Conservation (phyloP, 2,113 vertebrate species). For the Microcebus griseorufus region DNA sequence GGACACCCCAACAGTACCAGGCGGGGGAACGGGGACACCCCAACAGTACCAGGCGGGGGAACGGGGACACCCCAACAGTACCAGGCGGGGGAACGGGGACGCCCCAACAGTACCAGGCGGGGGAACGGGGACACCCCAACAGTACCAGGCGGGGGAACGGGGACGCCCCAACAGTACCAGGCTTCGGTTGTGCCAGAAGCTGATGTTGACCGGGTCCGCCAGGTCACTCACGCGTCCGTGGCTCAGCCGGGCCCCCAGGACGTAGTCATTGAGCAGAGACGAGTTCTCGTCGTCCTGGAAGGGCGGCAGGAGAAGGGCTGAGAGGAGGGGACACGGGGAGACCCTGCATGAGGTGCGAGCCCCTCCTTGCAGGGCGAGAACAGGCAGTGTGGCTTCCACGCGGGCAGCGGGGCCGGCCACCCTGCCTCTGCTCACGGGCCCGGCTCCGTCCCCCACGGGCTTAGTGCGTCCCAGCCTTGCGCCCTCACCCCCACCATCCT, state of each 20-base stretch:
- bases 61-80: background rate
- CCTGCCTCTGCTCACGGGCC: background rate
- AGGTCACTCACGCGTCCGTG: background rate
- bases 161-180: slow-evolving; percentile 53
- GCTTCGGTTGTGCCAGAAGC: slow-evolving; percentile 72
- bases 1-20: slow-evolving; percentile 69
- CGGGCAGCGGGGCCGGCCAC: rapidly evolving
- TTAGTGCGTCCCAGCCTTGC: background rate
- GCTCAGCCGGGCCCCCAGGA: slow-evolving; percentile 75
- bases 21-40: background rate
- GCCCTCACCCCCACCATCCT: background rate
- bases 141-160: slow-evolving; percentile 65
- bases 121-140: background rate
- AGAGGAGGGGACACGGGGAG: background rate
- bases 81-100: slow-evolving; percentile 31
- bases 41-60: slow-evolving; percentile 57
- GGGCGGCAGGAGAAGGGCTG: background rate
- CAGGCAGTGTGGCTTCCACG: rapidly evolving
- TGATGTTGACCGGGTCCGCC: slow-evolving; percentile 59
- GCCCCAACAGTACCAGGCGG: slow-evolving; percentile 60
- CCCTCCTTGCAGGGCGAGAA: background rate
- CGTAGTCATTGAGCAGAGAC: slow-evolving; percentile 67
- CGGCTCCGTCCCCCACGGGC: background rate
- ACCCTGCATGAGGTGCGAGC: background rate
- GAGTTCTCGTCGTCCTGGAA: slow-evolving; percentile 63